Evolutionary conservation across 2,888 invertebrate species (phyloP), one percentile per base, ranked within the genome.

Genomic region (Parnassius orleans): DNA sequence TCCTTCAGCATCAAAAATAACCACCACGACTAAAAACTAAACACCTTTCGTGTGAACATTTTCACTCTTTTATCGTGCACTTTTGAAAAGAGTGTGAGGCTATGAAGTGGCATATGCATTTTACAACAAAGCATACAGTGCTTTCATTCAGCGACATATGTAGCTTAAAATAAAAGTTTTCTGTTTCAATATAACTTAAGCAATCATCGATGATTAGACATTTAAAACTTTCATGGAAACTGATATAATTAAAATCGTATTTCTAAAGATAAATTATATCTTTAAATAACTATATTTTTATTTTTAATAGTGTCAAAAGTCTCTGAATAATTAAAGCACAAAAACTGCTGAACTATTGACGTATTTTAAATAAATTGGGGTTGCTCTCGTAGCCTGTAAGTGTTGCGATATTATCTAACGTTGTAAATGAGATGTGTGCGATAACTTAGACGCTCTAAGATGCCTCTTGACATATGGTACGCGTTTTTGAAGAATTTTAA

Each of bases 31-130:
- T 71, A 70, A 76, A 77, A 77, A 73, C 50, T 57, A 66, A 73
- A 80, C 83, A 84, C 82, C 81, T 83, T 72, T 73, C 71, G 78
- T 76, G 84, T 84, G 83, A 84, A 85, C 80, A 78, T 81, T 83
- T 83, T 82, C 81, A 81, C 80, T 76, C 74, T 64, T 73, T 81
- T 83, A 83, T 82, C 83, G 66, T 65, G 48, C 65, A 70, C 63
- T 66, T 65, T 61, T 57, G 63, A 62, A 70, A 65, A 66, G 63
- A 61, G 58, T 66, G 68, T 65, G 67, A 69, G 62, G 57, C 66
- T 67, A 68, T 78, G 72, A 75, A 80, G 77, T 75, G 74, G 66
- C 33, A 57, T 19, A 52, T 12, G 15, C 11, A 9, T 48, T 12
- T 41, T 11, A 11, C 15, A 10, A 9, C 42, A 41, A 47, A 63